Evolutionary conservation across 2,113 vertebrate species (phyloP), one percentile per base, ranked within the genome.

Genomic region (Tachysurus fulvidraco): DNA sequence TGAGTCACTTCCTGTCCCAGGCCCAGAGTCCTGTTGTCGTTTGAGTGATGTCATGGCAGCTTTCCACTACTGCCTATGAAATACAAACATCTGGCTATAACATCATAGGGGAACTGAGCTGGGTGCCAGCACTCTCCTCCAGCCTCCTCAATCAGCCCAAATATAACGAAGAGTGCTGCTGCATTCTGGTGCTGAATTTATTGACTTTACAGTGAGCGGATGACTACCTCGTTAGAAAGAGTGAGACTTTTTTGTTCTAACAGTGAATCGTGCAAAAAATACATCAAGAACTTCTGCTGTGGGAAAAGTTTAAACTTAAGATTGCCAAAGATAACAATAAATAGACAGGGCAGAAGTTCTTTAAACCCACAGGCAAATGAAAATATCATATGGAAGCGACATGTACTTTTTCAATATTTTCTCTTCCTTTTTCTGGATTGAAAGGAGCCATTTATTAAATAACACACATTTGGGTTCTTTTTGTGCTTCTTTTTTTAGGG

Each of bases 1-100:
- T 95, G 93, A 95, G 89, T 95, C 94, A 94, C 94, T 95, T 94
- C 94, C 94, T 94, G 94, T 94, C 92, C 92, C 91, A 17, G 90
- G 93, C 93, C 92, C 92, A 93, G 94, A 93, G 65, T 88, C 94
- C 92, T 92, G 93, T 94, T 91, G 91, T 93, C 91, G 90, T 92
- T 89, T 90, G 90, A 91, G 91, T 95, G 95, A 95, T 95, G 94
- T 95, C 93, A 95, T 94, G 94, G 93, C 93, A 94, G 93, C 93
- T 93, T 94, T 94, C 94, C 92, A 89, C 93, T 94, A 88, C 91
- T 88, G 89, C 88, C 88, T 88, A 73, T 89, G 88, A 85, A 89
- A 83, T 87, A 86, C 81, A 89, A 91, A 91, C 88, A 91, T 86
- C 88, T 91, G 90, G 86, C 88, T 59, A 88, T 83, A 84, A 89